A percentile compares a stretch with the other conserved stretches of the same genome.
Evolutionary conservation across 2,797 vertebrate genomes (phyloP).

Genomic region (Pitangus sulphuratus): DNA sequence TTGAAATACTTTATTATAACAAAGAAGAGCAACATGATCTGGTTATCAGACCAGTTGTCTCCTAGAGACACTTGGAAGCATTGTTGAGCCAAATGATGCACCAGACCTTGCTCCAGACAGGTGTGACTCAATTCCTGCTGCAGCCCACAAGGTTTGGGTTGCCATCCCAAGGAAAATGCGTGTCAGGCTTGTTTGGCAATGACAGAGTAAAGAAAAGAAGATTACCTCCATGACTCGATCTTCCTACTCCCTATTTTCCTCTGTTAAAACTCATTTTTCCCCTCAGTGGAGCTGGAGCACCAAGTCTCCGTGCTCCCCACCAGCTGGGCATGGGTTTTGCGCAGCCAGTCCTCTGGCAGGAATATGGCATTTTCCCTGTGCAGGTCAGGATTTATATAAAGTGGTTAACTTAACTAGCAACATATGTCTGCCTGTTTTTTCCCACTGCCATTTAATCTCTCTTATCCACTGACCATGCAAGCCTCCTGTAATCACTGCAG

Average conservation of each 20-base stretch:
- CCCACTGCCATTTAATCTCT: conserved; percentile 47
- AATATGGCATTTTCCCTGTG: background rate
- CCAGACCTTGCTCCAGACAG: background rate
- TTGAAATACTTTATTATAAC: background rate
- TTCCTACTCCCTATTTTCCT: background rate
- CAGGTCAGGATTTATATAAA: conserved; percentile 36
- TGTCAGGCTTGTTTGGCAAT: background rate
- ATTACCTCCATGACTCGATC: background rate
- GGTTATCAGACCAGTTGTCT: background rate
- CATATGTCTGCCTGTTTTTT: conserved; percentile 51
- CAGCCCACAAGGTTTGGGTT: background rate
- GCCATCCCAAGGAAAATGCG: background rate
- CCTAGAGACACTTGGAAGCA: fast-evolving
- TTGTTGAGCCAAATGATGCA: background rate
- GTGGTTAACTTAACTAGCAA: conserved; percentile 45
- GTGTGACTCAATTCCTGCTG: background rate
- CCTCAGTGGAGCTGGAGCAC: background rate
- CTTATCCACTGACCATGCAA: conserved; percentile 63
- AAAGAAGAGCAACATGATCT: background rate
- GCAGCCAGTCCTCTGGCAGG: background rate
- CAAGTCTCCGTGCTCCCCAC: background rate
- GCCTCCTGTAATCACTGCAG: conserved; percentile 48
- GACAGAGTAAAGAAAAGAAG: background rate
- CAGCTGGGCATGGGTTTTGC: background rate
- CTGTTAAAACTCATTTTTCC: background rate